Conservation (phyloP, 2,113 vertebrate species). For the Sorex araneus region DNA sequence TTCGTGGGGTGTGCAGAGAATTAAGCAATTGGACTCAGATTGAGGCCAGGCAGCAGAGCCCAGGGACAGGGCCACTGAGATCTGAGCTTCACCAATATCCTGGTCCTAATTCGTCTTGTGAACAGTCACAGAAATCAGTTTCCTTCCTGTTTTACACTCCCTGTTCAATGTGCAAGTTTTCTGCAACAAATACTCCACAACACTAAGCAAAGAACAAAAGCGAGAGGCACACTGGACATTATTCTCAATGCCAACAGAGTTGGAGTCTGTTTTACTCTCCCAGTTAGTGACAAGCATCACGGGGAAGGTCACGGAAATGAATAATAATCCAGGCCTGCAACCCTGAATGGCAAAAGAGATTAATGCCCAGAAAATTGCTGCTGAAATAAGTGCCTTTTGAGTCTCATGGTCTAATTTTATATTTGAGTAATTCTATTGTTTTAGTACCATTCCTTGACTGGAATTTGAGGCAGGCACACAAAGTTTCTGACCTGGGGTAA, state of each 20-base stretch:
- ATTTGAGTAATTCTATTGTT: neutral
- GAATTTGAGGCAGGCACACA: neutral
- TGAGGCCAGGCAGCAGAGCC: slow-evolving; percentile 83
- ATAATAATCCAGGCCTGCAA: neutral
- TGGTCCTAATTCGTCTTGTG: slow-evolving; percentile 53
- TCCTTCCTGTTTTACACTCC: neutral
- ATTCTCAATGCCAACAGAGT: neutral
- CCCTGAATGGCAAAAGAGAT: neutral
- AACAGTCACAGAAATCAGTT: neutral
- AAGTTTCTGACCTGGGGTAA: neutral
- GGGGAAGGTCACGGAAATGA: neutral
- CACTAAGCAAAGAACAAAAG: neutral
- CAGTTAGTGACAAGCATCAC: neutral
- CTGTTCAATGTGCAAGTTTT: neutral
- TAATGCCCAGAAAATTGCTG: neutral
- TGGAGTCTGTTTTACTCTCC: neutral
- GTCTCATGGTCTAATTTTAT: neutral
- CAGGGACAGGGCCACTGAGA: slow-evolving; percentile 80
- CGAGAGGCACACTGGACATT: neutral
- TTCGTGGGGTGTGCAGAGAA: slow-evolving; percentile 85
- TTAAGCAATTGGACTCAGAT: slow-evolving; percentile 87
- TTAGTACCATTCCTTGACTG: neutral
- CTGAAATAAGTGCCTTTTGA: neutral
- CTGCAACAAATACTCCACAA: neutral
- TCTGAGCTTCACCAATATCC: slow-evolving; percentile 54